A percentile compares a stretch with the other conserved stretches of the same genome.
These are phyloP conservation scores for Zaprionus lachaisei DNA, from an alignment of 1,140 invertebrate genomes.

Conservation along the genomic window DNA sequence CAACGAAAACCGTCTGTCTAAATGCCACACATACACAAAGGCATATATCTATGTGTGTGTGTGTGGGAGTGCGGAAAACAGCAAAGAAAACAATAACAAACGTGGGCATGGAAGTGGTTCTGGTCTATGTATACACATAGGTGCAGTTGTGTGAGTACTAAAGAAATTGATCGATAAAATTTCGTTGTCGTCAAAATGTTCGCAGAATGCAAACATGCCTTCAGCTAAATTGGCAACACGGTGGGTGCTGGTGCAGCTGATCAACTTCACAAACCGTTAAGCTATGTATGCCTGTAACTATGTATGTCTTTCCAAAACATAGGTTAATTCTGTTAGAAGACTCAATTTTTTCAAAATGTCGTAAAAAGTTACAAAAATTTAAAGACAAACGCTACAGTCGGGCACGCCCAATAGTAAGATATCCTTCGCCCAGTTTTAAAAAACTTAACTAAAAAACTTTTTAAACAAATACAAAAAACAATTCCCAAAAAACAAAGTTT, in stretches of 20 bases:
- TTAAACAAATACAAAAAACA: too few relatives aligned
- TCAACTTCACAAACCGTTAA: neutral
- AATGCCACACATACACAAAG: conserved; percentile 26
- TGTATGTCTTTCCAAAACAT: too few relatives aligned
- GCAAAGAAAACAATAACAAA: conserved; percentile 22
- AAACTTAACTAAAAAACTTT: too few relatives aligned
- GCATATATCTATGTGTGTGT: neutral
- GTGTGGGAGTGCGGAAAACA: neutral
- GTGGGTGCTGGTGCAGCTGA: conserved; percentile 1
- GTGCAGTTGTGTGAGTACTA: neutral
- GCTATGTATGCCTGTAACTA: too few relatives aligned
- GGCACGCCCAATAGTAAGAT: too few relatives aligned
- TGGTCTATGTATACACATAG: neutral
- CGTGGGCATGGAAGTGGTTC: conserved; percentile 5
- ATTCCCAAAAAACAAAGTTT: too few relatives aligned
- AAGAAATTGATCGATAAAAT: conserved; percentile 48
- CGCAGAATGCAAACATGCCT: conserved; percentile 42
- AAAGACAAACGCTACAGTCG: too few relatives aligned
- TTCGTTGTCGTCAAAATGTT: conserved; percentile 41
- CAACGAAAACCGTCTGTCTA: conserved; percentile 33
- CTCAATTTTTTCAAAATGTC: too few relatives aligned
- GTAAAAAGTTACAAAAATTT: too few relatives aligned
- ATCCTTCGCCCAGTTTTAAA: too few relatives aligned
- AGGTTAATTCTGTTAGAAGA: too few relatives aligned
- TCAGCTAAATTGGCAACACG: conserved; percentile 35